Percentiles rank a stretch among this genome's conserved stretches.
phyloP scores from a whole-genome alignment of 2,888 invertebrate species.

The Lithophane leautieri region DNA sequence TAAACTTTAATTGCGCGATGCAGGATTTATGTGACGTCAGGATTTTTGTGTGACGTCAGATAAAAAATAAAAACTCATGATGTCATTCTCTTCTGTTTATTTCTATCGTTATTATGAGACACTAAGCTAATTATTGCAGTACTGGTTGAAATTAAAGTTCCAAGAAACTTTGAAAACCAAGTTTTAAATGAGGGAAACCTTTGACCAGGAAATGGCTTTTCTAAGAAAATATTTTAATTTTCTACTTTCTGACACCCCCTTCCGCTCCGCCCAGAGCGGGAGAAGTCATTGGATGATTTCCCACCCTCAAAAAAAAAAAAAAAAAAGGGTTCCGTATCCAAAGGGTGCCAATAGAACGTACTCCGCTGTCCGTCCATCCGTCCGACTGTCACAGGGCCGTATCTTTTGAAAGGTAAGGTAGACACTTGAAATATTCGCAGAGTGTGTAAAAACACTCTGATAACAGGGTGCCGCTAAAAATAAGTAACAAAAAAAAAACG shows the following conservation, averaged over 20 bases:
- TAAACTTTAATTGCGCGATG: too few species aligned
- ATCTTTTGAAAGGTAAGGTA: neutral
- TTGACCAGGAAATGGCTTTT: slow-evolving; percentile 1
- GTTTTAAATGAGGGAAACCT: slow-evolving; percentile 23
- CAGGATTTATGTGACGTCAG: too few species aligned
- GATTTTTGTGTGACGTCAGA: too few species aligned
- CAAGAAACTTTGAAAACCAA: neutral
- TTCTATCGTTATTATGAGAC: neutral
- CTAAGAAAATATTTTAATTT: neutral
- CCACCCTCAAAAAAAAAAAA: too few species aligned
- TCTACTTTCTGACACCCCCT: too few species aligned
- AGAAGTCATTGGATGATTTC: too few species aligned
- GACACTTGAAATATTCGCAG: too few species aligned
- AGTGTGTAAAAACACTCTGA: too few species aligned
- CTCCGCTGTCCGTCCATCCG: neutral
- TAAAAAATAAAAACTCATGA: neutral
- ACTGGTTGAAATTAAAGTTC: slow-evolving; percentile 7
- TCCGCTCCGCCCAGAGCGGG: too few species aligned
- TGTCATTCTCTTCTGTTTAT: neutral
- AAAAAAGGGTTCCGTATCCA: too few species aligned
- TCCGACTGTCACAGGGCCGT: neutral
- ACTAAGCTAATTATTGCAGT: neutral
- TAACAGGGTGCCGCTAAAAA: too few species aligned
- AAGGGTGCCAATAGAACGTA: neutral
- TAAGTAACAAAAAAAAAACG: too few species aligned